Evolutionary conservation across 2,888 invertebrate genomes (phyloP), one percentile per base, ranked within the genome.

Genomic region (Drosophila paranaensis): DNA sequence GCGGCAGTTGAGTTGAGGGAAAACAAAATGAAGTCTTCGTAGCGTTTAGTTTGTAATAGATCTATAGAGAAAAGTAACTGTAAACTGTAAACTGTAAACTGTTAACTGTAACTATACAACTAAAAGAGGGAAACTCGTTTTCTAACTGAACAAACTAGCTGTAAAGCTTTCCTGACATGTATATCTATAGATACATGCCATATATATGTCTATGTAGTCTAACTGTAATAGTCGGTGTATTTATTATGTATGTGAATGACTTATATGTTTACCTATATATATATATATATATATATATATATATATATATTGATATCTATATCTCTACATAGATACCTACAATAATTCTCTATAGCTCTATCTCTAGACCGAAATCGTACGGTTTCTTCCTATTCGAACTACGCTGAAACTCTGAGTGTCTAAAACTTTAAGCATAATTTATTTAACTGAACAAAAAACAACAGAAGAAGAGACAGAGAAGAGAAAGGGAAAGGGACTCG

Each of bases 341-440:
- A 53, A 61, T 61, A 43, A 76, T 56, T 62, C 43, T 48, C 39
- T 54, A 30, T 54, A 53, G 50, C 35, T 57, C 53, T 71, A 63
- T 69, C 50, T 72, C 58, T 73, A 64, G 73, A 63, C 63, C 75
- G 66, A 74, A 13, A 74, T 71, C 73, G 55, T 74, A 80, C 74
- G 85, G 85, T 86, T 86, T 88, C 88, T 86, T 86, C 83, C 88
- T 88, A 85, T 73, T 67, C 63, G 69, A 74, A 85, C 79, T 81
- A 70, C 81, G 81, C 81, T 77, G 88, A 88, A 88, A 79, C 86
- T 85, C 83, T 85, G 77, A 82, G 81, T 86, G 88, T 86, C 88
- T 88, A 86, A 71, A 54, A 51, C 61, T 42, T 76, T 85, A 76
- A 81, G 57, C 61, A 67, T 73, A 67, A 81, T 78, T 72, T 72